These are phyloP conservation scores for Myotis yumanensis DNA, from an alignment of 2,113 vertebrate genomes.

Conservation along the genomic window DNA sequence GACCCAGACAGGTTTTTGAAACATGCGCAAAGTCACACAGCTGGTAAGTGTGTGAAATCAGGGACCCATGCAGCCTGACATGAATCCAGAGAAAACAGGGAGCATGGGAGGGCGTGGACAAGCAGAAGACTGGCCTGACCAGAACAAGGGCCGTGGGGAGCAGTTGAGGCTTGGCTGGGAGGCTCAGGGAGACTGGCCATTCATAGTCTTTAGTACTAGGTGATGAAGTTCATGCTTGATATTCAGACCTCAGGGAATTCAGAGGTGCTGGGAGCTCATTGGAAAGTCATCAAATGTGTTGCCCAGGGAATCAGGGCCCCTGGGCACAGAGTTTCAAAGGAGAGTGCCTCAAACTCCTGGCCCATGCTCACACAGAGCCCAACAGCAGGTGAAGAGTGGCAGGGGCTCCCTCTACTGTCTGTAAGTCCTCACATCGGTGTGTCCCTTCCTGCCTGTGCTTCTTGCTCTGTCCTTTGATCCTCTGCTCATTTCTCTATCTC, in stretches of 20 bases:
- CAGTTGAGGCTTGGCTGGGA: background rate
- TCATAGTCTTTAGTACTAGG: background rate
- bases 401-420: background rate
- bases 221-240: background rate
- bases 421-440: background rate
- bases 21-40: background rate
- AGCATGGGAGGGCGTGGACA: background rate
- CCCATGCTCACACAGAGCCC: background rate
- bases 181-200: background rate
- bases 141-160: background rate
- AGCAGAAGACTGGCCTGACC: background rate
- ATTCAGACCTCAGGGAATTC: constrained; percentile 29
- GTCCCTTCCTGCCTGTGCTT: background rate
- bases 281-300: background rate
- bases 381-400: background rate
- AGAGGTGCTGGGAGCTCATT: constrained; percentile 19
- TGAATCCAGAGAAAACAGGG: background rate
- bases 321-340: constrained; percentile 38
- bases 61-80: background rate
- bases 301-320: constrained; percentile 13
- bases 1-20: background rate
- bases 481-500: background rate
- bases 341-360: background rate
- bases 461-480: background rate
- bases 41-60: background rate